Conservation (phyloP, 2,888 invertebrate species). For the Oeneis ivallda region DNA sequence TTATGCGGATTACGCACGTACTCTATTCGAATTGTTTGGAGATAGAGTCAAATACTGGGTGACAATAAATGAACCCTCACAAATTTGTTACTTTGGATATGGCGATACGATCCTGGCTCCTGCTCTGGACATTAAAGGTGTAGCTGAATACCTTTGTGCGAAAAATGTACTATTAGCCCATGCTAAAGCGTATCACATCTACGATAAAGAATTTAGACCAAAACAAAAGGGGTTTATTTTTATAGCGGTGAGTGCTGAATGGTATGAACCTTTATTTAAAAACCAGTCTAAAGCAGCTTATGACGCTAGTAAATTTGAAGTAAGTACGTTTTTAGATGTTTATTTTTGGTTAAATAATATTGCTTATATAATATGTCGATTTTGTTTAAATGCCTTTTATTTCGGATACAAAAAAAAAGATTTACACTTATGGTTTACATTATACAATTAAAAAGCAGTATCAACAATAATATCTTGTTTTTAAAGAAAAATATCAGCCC, state of each 20-base stretch:
- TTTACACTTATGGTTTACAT: too few species aligned
- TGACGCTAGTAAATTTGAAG: conserved; percentile 68
- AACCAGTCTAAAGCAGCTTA: conserved; percentile 76
- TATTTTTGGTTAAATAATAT: not conserved
- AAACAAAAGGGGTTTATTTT: conserved; percentile 39
- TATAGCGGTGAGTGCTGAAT: conserved; percentile 44
- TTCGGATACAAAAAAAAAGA: too few species aligned
- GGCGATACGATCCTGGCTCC: conserved; percentile 53
- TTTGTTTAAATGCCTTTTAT: too few species aligned
- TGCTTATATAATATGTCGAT: not conserved
- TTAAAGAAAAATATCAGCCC: too few species aligned
- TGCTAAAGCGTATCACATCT: conserved; percentile 44
- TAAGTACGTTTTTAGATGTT: conserved; percentile 40
- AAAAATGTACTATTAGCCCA: conserved; percentile 44
- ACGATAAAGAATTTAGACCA: conserved; percentile 42
- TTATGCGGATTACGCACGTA: conserved; percentile 69
- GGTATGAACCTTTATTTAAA: conserved; percentile 65
- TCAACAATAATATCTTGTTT: too few species aligned
- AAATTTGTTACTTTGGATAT: conserved; percentile 66
- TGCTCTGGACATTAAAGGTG: conserved; percentile 54
- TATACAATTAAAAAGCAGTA: too few species aligned
- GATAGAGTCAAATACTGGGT: conserved; percentile 77
- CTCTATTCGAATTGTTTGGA: conserved; percentile 65
- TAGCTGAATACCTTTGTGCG: conserved; percentile 67
- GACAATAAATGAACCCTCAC: conserved; percentile 80